phyloP scores from a whole-genome alignment of 2,888 invertebrate genomes.

The Malacosoma neustria region DNA sequence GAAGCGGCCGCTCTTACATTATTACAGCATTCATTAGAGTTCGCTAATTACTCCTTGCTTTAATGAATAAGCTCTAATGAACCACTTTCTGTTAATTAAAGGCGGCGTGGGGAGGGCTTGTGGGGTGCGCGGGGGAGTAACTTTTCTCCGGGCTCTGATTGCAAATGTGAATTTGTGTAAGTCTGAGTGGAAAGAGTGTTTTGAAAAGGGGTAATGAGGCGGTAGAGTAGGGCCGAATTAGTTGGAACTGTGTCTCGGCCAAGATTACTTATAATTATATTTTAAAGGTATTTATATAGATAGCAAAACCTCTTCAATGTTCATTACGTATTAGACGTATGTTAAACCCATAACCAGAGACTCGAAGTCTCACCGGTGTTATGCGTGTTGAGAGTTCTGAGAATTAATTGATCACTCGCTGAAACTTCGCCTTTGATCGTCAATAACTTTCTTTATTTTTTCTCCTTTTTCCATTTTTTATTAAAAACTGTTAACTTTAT shows the following conservation, averaged over 20 bases:
- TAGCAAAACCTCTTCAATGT: no score
- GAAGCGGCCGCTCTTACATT: constrained; percentile 78
- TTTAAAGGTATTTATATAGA: background rate
- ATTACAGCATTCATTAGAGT: constrained; percentile 89
- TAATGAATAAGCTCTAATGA: constrained; percentile 94
- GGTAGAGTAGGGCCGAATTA: constrained; percentile 60
- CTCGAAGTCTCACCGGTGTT: no score
- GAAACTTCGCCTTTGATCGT: no score
- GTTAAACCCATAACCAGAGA: no score
- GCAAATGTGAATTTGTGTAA: constrained; percentile 76
- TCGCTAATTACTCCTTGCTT: constrained; percentile 92
- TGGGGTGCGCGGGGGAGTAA: constrained; percentile 34
- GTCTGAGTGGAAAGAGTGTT: constrained; percentile 69
- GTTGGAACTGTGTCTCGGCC: constrained; percentile 47
- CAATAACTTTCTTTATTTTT: no score
- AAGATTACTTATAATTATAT: constrained; percentile 19
- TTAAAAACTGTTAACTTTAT: no score
- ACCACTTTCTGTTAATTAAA: constrained; percentile 94
- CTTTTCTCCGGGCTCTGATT: constrained; percentile 73
- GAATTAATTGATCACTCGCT: no score
- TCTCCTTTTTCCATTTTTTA: no score
- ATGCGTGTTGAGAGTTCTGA: no score
- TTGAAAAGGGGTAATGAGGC: constrained; percentile 73
- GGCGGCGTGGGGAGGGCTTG: constrained; percentile 67
- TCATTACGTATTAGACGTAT: no score